A percentile compares a stretch with the other conserved stretches of the same genome.
Evolutionary conservation across 2,797 vertebrate species (phyloP).

Genomic region (Sparidentex hasta): DNA sequence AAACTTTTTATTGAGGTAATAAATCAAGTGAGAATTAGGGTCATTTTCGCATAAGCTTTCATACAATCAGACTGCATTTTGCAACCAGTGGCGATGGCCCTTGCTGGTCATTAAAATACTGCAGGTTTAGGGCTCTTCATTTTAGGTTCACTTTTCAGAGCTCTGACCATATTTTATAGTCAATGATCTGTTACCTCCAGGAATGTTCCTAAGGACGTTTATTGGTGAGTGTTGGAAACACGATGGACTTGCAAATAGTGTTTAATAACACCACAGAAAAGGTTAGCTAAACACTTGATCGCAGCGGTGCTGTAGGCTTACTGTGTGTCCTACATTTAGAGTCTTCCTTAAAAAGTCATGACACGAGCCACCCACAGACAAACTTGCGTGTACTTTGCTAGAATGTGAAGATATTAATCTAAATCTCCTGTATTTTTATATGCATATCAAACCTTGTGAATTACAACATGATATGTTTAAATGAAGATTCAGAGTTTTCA

Average conservation of each 20-base stretch:
- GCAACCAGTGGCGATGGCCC: too few relatives aligned
- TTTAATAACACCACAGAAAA: conserved; percentile 34
- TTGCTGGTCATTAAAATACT: too few relatives aligned
- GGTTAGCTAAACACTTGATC: conserved; percentile 40
- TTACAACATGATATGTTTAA: neutral
- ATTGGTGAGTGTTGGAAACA: conserved; percentile 32
- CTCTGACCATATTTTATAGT: too few relatives aligned
- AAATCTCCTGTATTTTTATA: neutral
- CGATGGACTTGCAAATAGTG: conserved; percentile 36
- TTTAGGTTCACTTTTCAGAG: too few relatives aligned
- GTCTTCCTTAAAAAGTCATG: conserved; percentile 36
- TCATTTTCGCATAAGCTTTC: too few relatives aligned
- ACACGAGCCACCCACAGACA: conserved; percentile 39
- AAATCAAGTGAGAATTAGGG: too few relatives aligned
- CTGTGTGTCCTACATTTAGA: conserved; percentile 18
- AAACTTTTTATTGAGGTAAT: too few relatives aligned
- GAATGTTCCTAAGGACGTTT: conserved; percentile 1
- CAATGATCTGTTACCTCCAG: neutral
- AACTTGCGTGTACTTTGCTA: neutral
- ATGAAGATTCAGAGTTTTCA: conserved; percentile 20
- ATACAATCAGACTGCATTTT: too few relatives aligned
- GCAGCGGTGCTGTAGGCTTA: neutral
- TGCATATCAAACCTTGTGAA: conserved; percentile 11
- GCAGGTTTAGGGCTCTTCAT: too few relatives aligned
- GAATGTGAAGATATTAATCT: neutral